These are phyloP conservation scores for Gallinago nigripennis DNA, from an alignment of 2,797 vertebrate species.

Conservation along the genomic window DNA sequence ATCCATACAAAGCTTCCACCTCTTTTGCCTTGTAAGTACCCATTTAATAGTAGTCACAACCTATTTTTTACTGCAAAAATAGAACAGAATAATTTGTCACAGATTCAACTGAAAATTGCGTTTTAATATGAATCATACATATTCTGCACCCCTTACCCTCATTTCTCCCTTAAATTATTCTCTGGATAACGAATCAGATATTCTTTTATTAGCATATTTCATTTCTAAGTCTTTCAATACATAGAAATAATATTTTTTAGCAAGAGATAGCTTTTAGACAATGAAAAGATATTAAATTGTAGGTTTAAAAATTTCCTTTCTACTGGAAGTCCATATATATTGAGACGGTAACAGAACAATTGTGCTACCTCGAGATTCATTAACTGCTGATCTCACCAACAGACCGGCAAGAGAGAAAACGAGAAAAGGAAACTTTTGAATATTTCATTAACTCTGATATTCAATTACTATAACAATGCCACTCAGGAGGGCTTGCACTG, in stretches of 20 bases:
- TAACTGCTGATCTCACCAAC: constrained; percentile 10
- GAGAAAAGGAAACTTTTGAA: constrained; percentile 20
- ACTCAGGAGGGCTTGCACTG: not conserved
- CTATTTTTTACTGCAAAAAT: constrained; percentile 2
- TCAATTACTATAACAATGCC: constrained; percentile 45
- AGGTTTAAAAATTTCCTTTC: constrained; percentile 30
- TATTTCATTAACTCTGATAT: constrained; percentile 38
- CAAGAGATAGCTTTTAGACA: constrained; percentile 25
- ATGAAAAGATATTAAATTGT: constrained; percentile 46
- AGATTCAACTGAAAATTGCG: not conserved
- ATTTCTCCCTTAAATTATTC: not conserved
- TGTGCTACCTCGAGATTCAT: constrained; percentile 12
- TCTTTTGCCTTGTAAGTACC: not conserved
- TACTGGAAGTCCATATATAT: not conserved
- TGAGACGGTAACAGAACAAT: not conserved
- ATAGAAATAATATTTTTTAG: constrained; percentile 21
- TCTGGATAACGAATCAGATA: constrained; percentile 14
- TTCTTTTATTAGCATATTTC: constrained; percentile 41
- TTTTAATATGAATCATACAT: not conserved
- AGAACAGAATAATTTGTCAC: not conserved
- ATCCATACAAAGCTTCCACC: not conserved
- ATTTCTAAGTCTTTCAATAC: constrained; percentile 36
- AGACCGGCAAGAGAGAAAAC: not conserved
- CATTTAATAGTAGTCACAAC: not conserved
- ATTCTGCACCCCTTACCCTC: not conserved